These are phyloP conservation scores for Aphelinus atriplicis DNA, from an alignment of 1,140 invertebrate species.

Conservation along the genomic window DNA sequence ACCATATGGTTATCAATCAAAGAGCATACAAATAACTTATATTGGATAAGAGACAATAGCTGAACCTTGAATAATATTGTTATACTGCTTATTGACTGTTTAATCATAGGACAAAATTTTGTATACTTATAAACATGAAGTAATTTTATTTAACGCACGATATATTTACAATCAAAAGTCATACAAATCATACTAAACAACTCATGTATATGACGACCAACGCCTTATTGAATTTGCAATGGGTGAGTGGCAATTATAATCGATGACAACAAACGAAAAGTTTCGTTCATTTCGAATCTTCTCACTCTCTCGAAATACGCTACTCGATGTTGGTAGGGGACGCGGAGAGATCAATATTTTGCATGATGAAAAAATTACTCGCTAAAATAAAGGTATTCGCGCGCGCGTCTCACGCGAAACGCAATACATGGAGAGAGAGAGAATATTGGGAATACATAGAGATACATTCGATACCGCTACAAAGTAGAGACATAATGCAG, in stretches of 20 bases:
- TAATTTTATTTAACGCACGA: constrained; percentile 39
- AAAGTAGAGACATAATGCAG: constrained; percentile 36
- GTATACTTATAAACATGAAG: constrained; percentile 39
- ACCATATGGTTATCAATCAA: not conserved
- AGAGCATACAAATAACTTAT: constrained; percentile 30
- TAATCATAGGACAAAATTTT: constrained; percentile 35
- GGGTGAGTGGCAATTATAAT: constrained; percentile 71
- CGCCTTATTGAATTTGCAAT: constrained; percentile 77
- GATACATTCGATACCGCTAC: constrained; percentile 34
- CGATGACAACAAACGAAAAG: too few relatives aligned
- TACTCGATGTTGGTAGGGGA: constrained; percentile 72
- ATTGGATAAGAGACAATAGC: constrained; percentile 1
- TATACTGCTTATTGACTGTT: constrained; percentile 33
- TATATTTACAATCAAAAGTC: constrained; percentile 41
- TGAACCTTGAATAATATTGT: constrained; percentile 25
- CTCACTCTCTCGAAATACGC: constrained; percentile 92
- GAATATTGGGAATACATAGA: constrained; percentile 40
- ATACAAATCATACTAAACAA: constrained; percentile 42
- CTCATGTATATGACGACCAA: constrained; percentile 23
- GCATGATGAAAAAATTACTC: constrained; percentile 32
- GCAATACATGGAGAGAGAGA: constrained; percentile 32
- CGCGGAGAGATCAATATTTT: constrained; percentile 26
- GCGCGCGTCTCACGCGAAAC: constrained; percentile 4
- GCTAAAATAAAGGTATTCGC: constrained; percentile 23
- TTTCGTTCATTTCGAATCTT: constrained; percentile 67